Base-by-base conservation (phyloP, 2,888 invertebrate genomes). In the Caenorhabditis japonica region DNA sequence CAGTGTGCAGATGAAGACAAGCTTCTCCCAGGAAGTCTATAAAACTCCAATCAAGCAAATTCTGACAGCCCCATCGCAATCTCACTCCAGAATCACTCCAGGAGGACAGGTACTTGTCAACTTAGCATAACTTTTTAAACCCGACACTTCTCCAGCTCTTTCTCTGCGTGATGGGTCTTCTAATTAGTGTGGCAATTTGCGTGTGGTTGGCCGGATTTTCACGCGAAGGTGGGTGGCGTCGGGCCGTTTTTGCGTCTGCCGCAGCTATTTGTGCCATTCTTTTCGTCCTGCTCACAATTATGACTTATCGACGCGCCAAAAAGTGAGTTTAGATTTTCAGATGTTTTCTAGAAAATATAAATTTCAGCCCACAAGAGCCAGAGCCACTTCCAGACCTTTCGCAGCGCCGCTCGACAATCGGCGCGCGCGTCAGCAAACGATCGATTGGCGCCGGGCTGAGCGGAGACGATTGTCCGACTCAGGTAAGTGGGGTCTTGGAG, bases 231-330 rank as follows among this genome's bases (percentile, higher is more conserved):
- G 73, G 71, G 10, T 74, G 75, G 76, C 71, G 80, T 21, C 76
- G 83, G 13, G 71, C 80, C 8, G 61, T 81, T 4, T 82, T 83
- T 46, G 75, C 83, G 10, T 61, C 75, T 1, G 80, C 75, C 17
- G 80, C 83, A n/a, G 83, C 80, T 2, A 53, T 82, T 41, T 83
- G 83, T 43, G 77, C 82, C n/a, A 21, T 81, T 19, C 77, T 83
- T 38, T 83, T 83, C 75, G 76, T 71, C 19, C 73, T 81, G n/a
- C 74, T 83, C 43, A 80, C 81, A 4, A 70, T 81, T 19, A 80
- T 78, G 66, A 77, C 77, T 21, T 75, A 72, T 30, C 55, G 73
- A 52, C 58, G 77, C 41, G 77, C 79, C 19, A 76, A 75, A 36
- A 69, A 81, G 83, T 83, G 25, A 69, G 79, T 47, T 15, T 8